Evolutionary conservation across 1,140 invertebrate genomes (phyloP).

Genomic region (Heliothis subflexa): DNA sequence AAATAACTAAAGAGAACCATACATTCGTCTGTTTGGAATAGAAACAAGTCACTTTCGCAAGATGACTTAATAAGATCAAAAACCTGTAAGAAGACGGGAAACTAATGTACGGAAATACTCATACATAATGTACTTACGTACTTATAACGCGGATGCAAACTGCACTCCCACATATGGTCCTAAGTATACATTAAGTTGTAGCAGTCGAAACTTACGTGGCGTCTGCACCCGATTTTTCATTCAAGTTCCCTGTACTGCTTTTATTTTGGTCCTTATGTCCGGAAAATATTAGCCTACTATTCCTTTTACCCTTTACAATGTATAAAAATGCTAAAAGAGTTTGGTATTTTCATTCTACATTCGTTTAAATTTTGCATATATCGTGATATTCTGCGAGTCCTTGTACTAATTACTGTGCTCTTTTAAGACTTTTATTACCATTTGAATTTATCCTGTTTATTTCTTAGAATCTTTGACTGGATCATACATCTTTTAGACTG

Average conservation of each 20-base stretch:
- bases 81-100: constrained; percentile 34
- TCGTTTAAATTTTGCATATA: no score
- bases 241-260: background rate
- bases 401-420: background rate
- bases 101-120: constrained; percentile 16
- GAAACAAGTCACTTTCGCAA: background rate
- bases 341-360: no score
- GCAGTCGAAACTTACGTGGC: constrained; percentile 3
- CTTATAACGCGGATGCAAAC: constrained; percentile 37
- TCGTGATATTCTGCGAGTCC: no score
- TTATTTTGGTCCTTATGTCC: background rate
- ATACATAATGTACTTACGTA: constrained; percentile 34
- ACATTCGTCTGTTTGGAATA: background rate
- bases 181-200: constrained; percentile 32
- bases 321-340: no score
- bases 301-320: no score
- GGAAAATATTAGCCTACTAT: no score
- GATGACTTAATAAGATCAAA: constrained; percentile 14
- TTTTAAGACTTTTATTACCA: background rate
- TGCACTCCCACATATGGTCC: constrained; percentile 41
- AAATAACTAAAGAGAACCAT: no score
- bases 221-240: background rate
- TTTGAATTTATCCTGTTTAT: background rate
- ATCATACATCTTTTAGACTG: background rate
- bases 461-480: background rate